Evolutionary conservation across 2,113 vertebrate genomes (phyloP).

Genomic region (Eubucco bourcierii): DNA sequence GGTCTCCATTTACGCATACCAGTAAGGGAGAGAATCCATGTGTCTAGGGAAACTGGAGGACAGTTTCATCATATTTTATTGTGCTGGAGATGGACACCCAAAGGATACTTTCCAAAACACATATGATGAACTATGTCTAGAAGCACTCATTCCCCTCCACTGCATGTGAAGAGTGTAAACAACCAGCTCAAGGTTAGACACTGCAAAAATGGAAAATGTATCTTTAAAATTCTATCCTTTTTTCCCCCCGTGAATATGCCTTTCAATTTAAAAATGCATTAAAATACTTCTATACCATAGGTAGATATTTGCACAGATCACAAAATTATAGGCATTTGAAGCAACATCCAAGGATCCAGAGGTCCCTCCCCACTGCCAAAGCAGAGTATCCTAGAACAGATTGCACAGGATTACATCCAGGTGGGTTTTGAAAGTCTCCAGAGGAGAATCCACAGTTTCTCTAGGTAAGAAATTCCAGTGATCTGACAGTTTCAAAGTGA

Average conservation of each 20-base stretch:
- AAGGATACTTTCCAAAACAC: background rate
- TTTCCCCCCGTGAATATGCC: fast-evolving
- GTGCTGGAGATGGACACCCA: background rate
- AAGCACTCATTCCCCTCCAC: background rate
- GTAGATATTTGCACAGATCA: background rate
- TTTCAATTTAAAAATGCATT: background rate
- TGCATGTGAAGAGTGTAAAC: background rate
- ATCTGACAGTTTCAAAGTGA: no score
- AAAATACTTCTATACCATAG: background rate
- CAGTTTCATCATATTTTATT: background rate
- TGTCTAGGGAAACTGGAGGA: background rate
- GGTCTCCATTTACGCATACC: background rate
- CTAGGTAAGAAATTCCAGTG: no score
- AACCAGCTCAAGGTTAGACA: background rate
- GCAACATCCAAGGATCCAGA: no score
- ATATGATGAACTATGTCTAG: background rate
- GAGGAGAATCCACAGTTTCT: no score
- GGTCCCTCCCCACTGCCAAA: no score
- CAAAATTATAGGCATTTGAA: no score
- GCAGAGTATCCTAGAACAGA: no score
- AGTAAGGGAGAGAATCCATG: background rate
- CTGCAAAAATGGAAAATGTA: fast-evolving
- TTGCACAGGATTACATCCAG: no score
- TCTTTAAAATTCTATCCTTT: background rate
- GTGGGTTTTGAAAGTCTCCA: no score